Conservation (phyloP, 1,140 invertebrate species). For the Teleopsis dalmanni region DNA sequence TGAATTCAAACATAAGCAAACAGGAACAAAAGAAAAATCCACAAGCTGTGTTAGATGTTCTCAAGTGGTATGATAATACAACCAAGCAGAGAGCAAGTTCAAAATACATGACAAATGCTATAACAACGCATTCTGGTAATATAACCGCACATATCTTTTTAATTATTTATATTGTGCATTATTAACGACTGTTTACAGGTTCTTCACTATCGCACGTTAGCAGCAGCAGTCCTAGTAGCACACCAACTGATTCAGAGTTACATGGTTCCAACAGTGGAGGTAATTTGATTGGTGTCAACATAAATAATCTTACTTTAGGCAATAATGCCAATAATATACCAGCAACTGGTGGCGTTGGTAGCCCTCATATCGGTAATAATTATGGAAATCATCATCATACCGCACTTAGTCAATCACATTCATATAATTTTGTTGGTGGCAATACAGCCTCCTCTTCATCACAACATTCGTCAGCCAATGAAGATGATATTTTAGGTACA, state of each 20-base stretch:
- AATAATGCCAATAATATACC: constrained; percentile 35
- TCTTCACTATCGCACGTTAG: constrained; percentile 62
- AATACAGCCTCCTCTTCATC: constrained; percentile 42
- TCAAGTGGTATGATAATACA: constrained; percentile 95
- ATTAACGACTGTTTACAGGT: constrained; percentile 40
- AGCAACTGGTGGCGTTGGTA: constrained; percentile 15
- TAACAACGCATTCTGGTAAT: constrained; percentile 60
- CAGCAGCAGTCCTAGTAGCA: constrained; percentile 74
- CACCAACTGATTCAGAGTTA: constrained; percentile 64
- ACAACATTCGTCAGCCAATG: constrained; percentile 62
- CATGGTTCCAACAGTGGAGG: constrained; percentile 44
- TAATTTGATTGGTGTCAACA: constrained; percentile 36
- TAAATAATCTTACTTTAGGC: constrained; percentile 43
- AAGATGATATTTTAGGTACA: constrained; percentile 54
- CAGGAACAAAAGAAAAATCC: constrained; percentile 99
- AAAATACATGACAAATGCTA: constrained; percentile 82
- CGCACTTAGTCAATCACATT: constrained; percentile 40
- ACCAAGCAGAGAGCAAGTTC: constrained; percentile 82
- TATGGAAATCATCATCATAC: constrained; percentile 23
- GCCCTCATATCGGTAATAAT: neutral
- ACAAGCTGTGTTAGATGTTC: constrained; percentile 95
- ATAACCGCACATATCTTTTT: neutral
- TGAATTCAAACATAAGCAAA: constrained; percentile 97
- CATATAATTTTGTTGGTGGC: constrained; percentile 40
- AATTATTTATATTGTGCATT: constrained; percentile 1